Conservation (phyloP, 2,888 invertebrate genomes). For the Busseola fusca region DNA sequence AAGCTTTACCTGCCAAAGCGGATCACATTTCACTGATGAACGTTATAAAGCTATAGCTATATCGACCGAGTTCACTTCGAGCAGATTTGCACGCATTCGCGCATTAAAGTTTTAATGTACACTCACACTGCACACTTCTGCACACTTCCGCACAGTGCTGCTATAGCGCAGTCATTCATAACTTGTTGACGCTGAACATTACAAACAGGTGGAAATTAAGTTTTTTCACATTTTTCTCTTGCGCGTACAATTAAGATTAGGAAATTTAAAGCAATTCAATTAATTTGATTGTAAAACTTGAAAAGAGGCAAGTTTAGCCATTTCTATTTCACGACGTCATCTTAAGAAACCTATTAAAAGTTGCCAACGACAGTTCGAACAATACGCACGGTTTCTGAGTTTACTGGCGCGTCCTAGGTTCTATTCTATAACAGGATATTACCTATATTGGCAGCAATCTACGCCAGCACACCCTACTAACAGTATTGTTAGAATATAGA, state of each 20-base stretch:
- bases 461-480: too few species aligned
- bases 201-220: not conserved
- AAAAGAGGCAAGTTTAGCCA: not conserved
- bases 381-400: not conserved
- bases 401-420: not conserved
- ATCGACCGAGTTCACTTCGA: not conserved
- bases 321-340: slow-evolving; percentile 18
- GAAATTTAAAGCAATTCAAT: slow-evolving; percentile 13
- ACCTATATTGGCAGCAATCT: not conserved
- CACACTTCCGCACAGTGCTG: not conserved
- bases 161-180: not conserved
- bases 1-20: too few species aligned
- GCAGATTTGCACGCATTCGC: slow-evolving; percentile 13
- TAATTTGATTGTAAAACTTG: not conserved
- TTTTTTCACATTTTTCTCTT: not conserved
- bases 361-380: too few species aligned
- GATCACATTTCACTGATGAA: too few species aligned
- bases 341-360: not conserved
- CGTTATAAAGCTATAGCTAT: not conserved
- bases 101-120: slow-evolving; percentile 27
- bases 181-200: slow-evolving; percentile 12
- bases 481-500: too few species aligned
- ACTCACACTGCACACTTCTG: not conserved
- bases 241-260: not conserved
- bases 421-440: not conserved